Evolutionary conservation across 2,113 vertebrate species (phyloP).

Genomic region (Dicerorhinus sumatrensis): DNA sequence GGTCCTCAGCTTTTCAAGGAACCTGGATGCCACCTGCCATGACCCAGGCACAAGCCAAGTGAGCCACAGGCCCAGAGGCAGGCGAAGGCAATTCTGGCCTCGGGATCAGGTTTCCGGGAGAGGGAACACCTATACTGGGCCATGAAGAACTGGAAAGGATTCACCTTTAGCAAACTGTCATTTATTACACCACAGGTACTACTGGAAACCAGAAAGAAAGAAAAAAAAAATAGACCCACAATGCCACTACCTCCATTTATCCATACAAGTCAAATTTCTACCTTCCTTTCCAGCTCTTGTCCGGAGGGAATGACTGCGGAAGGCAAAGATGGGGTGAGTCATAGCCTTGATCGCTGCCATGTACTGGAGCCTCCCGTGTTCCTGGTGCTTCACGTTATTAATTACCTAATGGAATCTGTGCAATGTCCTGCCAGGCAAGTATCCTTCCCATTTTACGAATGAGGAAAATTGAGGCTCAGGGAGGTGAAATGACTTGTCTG

Average conservation of each 20-base stretch:
- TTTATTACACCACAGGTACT: background rate
- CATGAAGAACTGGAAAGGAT: slow-evolving; percentile 39
- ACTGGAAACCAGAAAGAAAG: background rate
- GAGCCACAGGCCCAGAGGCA: background rate
- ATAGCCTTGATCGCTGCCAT: background rate
- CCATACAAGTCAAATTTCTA: background rate
- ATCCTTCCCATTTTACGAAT: slow-evolving; percentile 39
- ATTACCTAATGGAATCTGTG: slow-evolving; percentile 57
- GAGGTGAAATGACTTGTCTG: slow-evolving; percentile 54
- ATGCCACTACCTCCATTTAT: background rate
- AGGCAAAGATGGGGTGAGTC: slow-evolving; percentile 36
- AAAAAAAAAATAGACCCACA: background rate
- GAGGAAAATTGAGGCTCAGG: slow-evolving; percentile 65
- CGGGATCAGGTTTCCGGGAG: background rate
- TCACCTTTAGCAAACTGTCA: background rate
- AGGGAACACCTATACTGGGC: background rate
- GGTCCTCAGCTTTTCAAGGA: background rate
- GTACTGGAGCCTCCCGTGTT: background rate
- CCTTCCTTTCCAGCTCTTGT: slow-evolving; percentile 31
- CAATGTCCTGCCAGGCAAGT: slow-evolving; percentile 48
- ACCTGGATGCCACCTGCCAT: background rate
- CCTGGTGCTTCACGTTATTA: background rate
- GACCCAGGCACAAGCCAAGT: background rate
- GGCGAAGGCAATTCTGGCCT: background rate
- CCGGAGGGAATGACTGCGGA: background rate